Percentiles rank a stretch among this genome's conserved stretches.
Evolutionary conservation across 2,113 vertebrate genomes (phyloP).

Genomic region (Amphilophus citrinellus): DNA sequence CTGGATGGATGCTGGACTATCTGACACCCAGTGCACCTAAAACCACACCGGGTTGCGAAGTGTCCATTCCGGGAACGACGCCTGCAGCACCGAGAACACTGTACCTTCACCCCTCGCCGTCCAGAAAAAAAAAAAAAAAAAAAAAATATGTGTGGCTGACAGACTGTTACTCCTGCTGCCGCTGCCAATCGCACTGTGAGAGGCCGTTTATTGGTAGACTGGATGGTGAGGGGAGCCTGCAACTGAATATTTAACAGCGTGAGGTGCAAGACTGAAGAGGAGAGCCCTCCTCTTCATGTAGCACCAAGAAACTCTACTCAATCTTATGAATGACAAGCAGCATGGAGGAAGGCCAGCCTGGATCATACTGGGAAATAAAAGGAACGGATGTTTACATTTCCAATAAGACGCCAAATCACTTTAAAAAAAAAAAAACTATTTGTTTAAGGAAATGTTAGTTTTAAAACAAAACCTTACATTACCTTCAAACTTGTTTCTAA

Average conservation of each 20-base stretch:
- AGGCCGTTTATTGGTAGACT: slow-evolving; percentile 33
- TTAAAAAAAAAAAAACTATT: no score
- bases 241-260: slow-evolving; percentile 35
- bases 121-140: not conserved
- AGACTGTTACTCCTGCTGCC: slow-evolving; percentile 27
- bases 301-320: slow-evolving; percentile 28
- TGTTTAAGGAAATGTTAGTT: not conserved
- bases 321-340: slow-evolving; percentile 54
- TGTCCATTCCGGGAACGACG: slow-evolving; percentile 32
- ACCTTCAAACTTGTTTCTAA: not conserved
- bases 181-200: slow-evolving; percentile 28
- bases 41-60: slow-evolving; percentile 24
- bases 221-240: slow-evolving; percentile 23
- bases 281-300: slow-evolving; percentile 46
- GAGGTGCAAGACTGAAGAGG: slow-evolving; percentile 51
- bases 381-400: not conserved
- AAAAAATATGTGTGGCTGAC: slow-evolving; percentile 7
- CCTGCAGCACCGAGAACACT: slow-evolving; percentile 6
- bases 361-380: not conserved
- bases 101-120: not conserved
- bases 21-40: slow-evolving; percentile 8
- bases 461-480: not conserved
- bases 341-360: not conserved
- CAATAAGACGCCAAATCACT: not conserved
- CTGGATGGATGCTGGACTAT: slow-evolving; percentile 17